These are phyloP conservation scores for Lemur catta DNA, from an alignment of 2,797 vertebrate species.

Conservation along the genomic window DNA sequence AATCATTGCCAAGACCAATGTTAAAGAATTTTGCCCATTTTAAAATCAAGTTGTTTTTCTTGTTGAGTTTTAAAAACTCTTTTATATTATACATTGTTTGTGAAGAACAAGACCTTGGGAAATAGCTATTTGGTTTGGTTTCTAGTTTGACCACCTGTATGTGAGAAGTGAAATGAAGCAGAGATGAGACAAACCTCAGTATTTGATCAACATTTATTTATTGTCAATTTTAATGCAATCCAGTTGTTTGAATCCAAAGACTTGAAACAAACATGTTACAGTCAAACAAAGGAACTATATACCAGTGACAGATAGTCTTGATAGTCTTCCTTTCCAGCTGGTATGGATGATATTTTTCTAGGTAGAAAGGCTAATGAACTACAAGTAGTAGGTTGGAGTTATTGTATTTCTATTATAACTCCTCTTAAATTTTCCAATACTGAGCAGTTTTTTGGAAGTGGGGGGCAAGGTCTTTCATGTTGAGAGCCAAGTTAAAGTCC, in stretches of 20 bases:
- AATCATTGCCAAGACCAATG: background rate
- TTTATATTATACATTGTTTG: background rate
- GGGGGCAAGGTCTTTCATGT: background rate
- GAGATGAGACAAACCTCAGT: background rate
- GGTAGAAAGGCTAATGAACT: background rate
- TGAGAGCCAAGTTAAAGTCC: background rate
- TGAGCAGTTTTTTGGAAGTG: background rate
- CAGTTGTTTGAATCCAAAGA: constrained; percentile 44
- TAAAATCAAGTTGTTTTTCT: constrained; percentile 39
- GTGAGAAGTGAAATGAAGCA: constrained; percentile 39
- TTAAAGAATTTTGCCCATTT: background rate
- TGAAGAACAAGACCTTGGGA: background rate
- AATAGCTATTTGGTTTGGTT: constrained; percentile 17
- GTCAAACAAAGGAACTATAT: background rate
- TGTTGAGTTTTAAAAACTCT: background rate
- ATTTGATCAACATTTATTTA: constrained; percentile 48
- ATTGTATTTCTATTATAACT: background rate
- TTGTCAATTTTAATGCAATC: constrained; percentile 49
- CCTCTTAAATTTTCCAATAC: background rate
- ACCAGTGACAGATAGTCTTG: background rate
- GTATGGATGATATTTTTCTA: background rate
- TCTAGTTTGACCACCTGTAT: background rate
- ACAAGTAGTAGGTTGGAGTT: background rate
- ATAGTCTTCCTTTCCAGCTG: background rate
- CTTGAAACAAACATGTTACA: constrained; percentile 39